Evolutionary conservation across 2,888 invertebrate species (phyloP).

Genomic region (Philhelius pedissequus): DNA sequence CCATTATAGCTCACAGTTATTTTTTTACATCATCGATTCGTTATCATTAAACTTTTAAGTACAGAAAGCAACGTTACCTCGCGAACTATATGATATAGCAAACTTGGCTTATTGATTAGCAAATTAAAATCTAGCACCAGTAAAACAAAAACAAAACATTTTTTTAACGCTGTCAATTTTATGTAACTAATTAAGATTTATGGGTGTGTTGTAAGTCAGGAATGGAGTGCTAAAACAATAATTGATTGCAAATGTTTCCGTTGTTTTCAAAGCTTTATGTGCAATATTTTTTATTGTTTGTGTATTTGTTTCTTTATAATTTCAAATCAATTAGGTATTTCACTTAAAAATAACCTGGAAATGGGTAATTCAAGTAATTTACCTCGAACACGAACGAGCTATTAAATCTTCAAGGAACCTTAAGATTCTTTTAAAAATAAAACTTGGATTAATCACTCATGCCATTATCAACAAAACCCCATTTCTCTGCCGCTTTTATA

Average conservation of each 20-base stretch:
- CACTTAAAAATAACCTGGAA: not conserved
- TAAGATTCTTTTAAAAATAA: no score
- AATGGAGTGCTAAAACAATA: not conserved
- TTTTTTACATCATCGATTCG: not conserved
- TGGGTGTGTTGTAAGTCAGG: not conserved
- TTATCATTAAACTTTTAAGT: not conserved
- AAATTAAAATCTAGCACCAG: not conserved
- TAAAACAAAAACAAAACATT: not conserved
- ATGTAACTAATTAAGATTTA: constrained; percentile 17
- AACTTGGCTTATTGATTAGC: not conserved
- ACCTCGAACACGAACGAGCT: not conserved
- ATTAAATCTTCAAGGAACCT: not conserved
- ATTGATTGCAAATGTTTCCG: not conserved
- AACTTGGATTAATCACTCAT: no score
- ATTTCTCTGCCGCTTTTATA: no score
- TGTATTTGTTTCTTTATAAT: not conserved
- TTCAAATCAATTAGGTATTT: not conserved
- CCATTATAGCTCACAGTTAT: not conserved
- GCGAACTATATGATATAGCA: not conserved
- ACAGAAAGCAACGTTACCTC: not conserved
- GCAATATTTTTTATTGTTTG: no score
- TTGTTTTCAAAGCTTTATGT: not conserved
- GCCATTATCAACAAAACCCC: no score
- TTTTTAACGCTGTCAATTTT: not conserved
- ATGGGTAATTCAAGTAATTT: not conserved